phyloP scores from a whole-genome alignment of 2,888 invertebrate species.

The Polyploca ridens region DNA sequence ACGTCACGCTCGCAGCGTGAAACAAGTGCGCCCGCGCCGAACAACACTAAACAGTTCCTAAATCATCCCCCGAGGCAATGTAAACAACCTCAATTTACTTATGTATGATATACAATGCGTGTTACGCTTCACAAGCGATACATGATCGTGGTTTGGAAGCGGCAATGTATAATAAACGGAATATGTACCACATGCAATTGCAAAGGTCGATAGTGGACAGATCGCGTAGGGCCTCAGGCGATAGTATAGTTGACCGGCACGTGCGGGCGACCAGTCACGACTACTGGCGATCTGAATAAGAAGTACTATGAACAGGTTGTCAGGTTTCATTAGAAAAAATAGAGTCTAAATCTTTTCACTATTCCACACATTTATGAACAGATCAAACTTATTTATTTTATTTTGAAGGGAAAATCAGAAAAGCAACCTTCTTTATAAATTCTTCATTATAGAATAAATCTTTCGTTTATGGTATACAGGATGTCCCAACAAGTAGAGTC shows the following conservation, averaged over 20 bases:
- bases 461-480: too few species aligned
- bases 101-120: constrained; percentile 26
- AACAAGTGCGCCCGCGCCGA: constrained; percentile 57
- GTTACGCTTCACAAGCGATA: background rate
- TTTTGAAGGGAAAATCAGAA: too few species aligned
- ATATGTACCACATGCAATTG: background rate
- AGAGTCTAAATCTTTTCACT: too few species aligned
- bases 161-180: constrained; percentile 19
- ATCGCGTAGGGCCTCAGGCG: constrained; percentile 38
- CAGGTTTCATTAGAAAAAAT: too few species aligned
- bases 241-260: constrained; percentile 59
- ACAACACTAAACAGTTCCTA: constrained; percentile 58
- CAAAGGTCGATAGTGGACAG: constrained; percentile 18
- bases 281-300: constrained; percentile 39
- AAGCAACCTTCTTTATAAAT: too few species aligned
- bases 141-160: background rate
- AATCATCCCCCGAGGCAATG: constrained; percentile 60
- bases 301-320: constrained; percentile 6
- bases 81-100: constrained; percentile 29
- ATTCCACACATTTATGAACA: too few species aligned
- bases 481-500: too few species aligned
- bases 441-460: too few species aligned
- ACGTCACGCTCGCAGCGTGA: constrained; percentile 61
- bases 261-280: constrained; percentile 61
- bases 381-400: too few species aligned